These are phyloP conservation scores for Cavia aperea DNA, from an alignment of 2,113 vertebrate species.

Conservation along the genomic window DNA sequence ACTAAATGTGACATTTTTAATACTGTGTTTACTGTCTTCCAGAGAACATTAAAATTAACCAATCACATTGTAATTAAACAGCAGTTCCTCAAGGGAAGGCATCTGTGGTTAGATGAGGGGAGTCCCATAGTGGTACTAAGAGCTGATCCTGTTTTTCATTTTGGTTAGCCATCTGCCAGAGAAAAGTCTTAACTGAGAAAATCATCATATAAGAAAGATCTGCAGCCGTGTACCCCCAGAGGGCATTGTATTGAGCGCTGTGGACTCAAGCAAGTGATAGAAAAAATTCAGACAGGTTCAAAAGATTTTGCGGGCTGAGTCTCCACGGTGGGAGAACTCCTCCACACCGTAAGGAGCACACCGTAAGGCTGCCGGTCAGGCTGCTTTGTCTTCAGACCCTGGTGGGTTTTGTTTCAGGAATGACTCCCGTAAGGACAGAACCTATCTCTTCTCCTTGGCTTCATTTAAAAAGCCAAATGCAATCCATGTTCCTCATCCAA, in stretches of 20 bases:
- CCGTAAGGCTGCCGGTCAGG: not conserved
- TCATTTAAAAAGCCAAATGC: not conserved
- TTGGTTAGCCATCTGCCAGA: not conserved
- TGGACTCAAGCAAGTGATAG: not conserved
- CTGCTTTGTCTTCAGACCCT: not conserved
- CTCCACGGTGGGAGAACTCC: not conserved
- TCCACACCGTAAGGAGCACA: fast-evolving
- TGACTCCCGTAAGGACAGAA: not conserved
- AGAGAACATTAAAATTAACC: not conserved
- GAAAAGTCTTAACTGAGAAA: not conserved
- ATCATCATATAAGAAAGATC: not conserved
- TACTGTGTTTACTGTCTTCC: not conserved
- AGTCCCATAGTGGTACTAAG: not conserved
- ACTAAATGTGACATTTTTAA: not conserved
- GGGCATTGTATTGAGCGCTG: not conserved
- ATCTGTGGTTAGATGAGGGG: not conserved
- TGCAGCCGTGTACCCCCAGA: not conserved
- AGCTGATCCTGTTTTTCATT: not conserved
- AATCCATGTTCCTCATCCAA: not conserved
- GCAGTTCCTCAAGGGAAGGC: not conserved
- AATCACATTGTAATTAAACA: not conserved
- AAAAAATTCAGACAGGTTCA: not conserved
- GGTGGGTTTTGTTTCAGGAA: not conserved
- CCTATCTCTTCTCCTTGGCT: not conserved
- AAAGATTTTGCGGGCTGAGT: not conserved